Percentiles rank a stretch among this genome's conserved stretches.
phyloP scores from a whole-genome alignment of 2,797 vertebrate genomes.

The Liparis tanakae region DNA sequence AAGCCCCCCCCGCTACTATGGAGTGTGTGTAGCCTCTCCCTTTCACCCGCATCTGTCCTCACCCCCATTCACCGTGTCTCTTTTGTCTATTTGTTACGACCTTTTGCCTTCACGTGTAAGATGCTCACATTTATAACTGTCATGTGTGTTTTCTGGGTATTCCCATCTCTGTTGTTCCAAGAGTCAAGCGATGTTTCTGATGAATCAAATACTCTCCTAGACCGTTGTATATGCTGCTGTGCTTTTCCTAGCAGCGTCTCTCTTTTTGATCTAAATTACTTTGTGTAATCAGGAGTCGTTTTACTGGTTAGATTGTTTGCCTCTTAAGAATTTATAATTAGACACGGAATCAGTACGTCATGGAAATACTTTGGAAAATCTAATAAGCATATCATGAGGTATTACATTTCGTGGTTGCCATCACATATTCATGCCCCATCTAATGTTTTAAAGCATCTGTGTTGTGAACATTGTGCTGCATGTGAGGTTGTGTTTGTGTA shows the following conservation, averaged over 20 bases:
- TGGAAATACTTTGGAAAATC: conserved; percentile 59
- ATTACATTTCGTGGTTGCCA: conserved; percentile 13
- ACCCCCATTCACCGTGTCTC: conserved; percentile 33
- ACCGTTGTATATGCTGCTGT: neutral
- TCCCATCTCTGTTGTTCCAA: conserved; percentile 45
- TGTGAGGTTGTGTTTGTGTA: conserved; percentile 46
- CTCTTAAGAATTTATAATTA: neutral
- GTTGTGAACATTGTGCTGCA: conserved; percentile 49
- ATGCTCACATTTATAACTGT: conserved; percentile 45
- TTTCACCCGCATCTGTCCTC: conserved; percentile 61
- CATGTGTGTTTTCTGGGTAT: conserved; percentile 47
- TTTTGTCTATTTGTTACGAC: conserved; percentile 29
- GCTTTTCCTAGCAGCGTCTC: neutral
- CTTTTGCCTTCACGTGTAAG: conserved; percentile 12
- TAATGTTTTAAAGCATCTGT: conserved; percentile 44
- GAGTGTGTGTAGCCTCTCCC: conserved; percentile 95
- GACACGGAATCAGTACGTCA: conserved; percentile 1
- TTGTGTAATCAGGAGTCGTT: neutral
- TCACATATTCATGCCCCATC: conserved; percentile 16
- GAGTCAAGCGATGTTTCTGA: conserved; percentile 5
- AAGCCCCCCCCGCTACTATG: conserved; percentile 83
- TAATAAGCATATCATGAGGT: conserved; percentile 35
- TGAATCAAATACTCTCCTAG: neutral
- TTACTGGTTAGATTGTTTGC: neutral
- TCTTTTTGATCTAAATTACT: neutral